These are phyloP conservation scores for Dicrurus megarhynchus DNA, from an alignment of 2,113 vertebrate species.

Conservation along the genomic window DNA sequence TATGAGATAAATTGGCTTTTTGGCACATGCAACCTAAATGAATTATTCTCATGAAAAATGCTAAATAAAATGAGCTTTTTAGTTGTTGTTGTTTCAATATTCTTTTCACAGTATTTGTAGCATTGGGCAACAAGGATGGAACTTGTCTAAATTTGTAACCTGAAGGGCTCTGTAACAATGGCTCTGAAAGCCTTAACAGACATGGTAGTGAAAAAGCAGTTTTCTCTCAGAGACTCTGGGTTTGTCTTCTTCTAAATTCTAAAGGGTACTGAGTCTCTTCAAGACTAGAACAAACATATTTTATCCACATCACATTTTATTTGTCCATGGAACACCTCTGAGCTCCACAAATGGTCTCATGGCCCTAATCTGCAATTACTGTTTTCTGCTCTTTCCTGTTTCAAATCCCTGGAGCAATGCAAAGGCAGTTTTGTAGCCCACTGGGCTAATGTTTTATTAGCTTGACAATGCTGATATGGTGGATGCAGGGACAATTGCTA, in stretches of 20 bases:
- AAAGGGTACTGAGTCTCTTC: neutral
- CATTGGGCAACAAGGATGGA: neutral
- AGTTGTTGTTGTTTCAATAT: neutral
- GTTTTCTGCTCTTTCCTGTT: neutral
- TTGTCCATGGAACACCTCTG: neutral
- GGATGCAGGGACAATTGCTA: neutral
- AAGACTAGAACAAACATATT: neutral
- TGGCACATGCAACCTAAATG: neutral
- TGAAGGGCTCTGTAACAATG: neutral
- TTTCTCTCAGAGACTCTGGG: neutral
- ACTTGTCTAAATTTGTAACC: neutral
- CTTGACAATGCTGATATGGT: neutral
- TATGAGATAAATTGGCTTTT: neutral
- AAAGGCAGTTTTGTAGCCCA: neutral
- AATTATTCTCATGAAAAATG: neutral
- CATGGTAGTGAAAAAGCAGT: neutral
- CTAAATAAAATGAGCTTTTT: neutral
- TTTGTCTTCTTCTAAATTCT: neutral
- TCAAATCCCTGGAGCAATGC: neutral
- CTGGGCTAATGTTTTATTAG: neutral
- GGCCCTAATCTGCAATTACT: neutral
- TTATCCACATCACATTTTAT: neutral
- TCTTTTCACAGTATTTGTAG: neutral
- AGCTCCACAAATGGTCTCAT: neutral
- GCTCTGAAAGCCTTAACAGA: neutral